Evolutionary conservation across 2,113 vertebrate genomes (phyloP).

Genomic region (Malurus cyaneus): DNA sequence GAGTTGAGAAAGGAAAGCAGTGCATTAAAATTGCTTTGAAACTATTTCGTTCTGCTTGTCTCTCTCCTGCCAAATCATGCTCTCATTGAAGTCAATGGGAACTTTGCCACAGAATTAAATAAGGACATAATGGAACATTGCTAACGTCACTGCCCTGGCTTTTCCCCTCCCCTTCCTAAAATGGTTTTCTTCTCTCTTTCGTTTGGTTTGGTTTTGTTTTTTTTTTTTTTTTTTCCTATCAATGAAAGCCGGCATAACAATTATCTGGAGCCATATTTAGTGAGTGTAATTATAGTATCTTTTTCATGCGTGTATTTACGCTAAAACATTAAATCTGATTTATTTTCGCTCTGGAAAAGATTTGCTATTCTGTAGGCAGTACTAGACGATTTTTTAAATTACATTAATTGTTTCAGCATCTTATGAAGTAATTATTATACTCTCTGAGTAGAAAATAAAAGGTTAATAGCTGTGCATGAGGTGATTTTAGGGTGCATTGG

Average conservation of each 20-base stretch:
- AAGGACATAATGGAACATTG: background rate
- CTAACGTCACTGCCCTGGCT: background rate
- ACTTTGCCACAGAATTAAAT: constrained; percentile 1
- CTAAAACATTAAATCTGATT: background rate
- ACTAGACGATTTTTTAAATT: background rate
- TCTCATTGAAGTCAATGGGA: background rate
- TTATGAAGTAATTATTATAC: background rate
- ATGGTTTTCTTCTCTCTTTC: background rate
- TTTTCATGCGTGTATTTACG: constrained; percentile 2
- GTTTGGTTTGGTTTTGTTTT: background rate
- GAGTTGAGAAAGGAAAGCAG: background rate
- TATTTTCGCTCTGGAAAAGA: background rate
- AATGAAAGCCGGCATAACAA: background rate
- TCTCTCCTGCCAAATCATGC: background rate
- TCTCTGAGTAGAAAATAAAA: background rate
- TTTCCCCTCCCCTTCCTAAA: background rate
- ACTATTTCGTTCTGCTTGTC: constrained; percentile 3
- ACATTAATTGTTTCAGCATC: background rate
- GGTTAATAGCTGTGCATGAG: background rate
- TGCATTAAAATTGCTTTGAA: background rate
- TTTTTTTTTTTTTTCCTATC: background rate
- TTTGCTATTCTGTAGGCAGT: background rate
- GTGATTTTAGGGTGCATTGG: background rate
- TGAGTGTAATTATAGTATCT: constrained; percentile 33
- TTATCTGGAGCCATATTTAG: constrained; percentile 19